phyloP scores from a whole-genome alignment of 2,797 vertebrate genomes.

The Pangasius larnaudii region DNA sequence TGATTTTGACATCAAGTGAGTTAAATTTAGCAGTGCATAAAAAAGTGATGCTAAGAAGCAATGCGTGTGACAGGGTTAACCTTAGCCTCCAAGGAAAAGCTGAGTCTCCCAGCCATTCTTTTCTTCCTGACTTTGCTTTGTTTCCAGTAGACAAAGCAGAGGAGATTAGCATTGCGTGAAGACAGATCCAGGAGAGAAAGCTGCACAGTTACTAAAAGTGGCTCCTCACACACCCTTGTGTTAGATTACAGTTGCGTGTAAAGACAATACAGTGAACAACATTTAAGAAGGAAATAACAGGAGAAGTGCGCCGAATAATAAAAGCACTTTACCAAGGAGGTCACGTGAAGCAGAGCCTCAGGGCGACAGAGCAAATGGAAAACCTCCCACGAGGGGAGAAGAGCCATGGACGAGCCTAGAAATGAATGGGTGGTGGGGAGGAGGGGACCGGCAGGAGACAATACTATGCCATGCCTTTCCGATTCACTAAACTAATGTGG shows the following conservation, averaged over 20 bases:
- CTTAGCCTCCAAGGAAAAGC: constrained; percentile 66
- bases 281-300: constrained; percentile 26
- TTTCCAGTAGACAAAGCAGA: constrained; percentile 72
- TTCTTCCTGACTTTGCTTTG: constrained; percentile 69
- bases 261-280: constrained; percentile 35
- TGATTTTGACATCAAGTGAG: neutral
- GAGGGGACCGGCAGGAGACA: constrained; percentile 5
- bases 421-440: constrained; percentile 42
- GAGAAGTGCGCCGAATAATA: constrained; percentile 25
- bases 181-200: constrained; percentile 58
- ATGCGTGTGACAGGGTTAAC: constrained; percentile 68
- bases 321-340: constrained; percentile 32
- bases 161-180: constrained; percentile 72
- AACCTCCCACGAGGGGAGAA: constrained; percentile 30
- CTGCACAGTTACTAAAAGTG: constrained; percentile 33
- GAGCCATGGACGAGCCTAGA: constrained; percentile 10
- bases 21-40: constrained; percentile 41
- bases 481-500: constrained; percentile 19
- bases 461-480: constrained; percentile 34
- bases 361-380: constrained; percentile 33
- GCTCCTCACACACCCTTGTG: constrained; percentile 35
- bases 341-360: constrained; percentile 34
- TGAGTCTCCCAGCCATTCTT: constrained; percentile 42
- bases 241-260: constrained; percentile 51
- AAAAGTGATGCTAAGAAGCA: constrained; percentile 53